These are phyloP conservation scores for Mustela nigripes DNA, from an alignment of 2,113 vertebrate genomes.

Conservation along the genomic window DNA sequence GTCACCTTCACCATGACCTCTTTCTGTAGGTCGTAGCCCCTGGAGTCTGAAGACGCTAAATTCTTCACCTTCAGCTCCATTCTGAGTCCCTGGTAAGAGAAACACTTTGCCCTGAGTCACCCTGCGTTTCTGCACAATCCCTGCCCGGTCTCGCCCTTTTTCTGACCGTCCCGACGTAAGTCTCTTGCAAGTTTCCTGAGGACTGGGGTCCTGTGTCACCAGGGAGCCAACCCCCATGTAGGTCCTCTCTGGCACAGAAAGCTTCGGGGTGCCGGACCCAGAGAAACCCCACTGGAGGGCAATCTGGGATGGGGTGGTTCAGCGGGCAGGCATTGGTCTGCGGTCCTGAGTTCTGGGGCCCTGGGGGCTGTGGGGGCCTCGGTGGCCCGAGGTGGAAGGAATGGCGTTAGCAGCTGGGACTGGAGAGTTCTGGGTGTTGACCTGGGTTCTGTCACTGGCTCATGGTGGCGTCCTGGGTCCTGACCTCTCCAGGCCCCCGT, in stretches of 20 bases:
- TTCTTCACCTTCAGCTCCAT: constrained; percentile 95
- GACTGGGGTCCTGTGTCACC: neutral
- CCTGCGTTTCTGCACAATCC: neutral
- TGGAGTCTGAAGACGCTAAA: constrained; percentile 91
- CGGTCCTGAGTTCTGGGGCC: no score
- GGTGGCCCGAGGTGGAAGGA: no score
- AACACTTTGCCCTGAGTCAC: neutral
- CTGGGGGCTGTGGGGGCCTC: neutral
- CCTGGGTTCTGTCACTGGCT: neutral
- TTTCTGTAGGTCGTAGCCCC: constrained; percentile 93
- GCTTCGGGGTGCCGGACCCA: neutral
- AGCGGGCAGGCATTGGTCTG: neutral
- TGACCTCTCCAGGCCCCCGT: neutral
- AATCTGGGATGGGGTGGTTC: neutral
- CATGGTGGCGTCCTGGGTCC: neutral
- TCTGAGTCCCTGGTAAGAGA: constrained; percentile 88
- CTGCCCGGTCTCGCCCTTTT: neutral
- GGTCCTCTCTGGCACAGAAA: neutral
- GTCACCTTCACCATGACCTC: constrained; percentile 91
- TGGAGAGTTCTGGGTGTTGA: neutral
- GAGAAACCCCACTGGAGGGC: neutral
- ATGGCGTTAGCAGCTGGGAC: neutral
- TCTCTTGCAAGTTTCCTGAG: neutral
- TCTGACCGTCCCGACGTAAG: neutral
- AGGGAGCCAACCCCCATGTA: neutral